These are phyloP conservation scores for Clarias laeviceps DNA, from an alignment of 2,797 vertebrate species.

Conservation along the genomic window DNA sequence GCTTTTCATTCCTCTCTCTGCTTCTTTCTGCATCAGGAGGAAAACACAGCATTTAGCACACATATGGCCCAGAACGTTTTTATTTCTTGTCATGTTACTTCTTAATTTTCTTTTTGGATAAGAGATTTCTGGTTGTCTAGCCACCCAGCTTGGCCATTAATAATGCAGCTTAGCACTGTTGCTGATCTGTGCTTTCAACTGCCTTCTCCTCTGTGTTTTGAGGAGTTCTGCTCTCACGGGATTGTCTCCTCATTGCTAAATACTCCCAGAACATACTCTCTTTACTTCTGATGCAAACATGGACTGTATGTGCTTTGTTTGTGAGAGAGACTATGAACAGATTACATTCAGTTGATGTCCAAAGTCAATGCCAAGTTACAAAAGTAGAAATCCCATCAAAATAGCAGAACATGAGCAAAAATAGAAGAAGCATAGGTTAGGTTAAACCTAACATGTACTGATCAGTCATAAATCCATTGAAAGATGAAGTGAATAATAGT, in stretches of 20 bases:
- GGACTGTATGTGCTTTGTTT: neutral
- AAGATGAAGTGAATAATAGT: too few species aligned
- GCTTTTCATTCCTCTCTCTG: constrained; percentile 55
- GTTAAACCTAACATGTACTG: too few species aligned
- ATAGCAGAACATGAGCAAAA: too few species aligned
- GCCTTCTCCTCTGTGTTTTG: constrained; percentile 54
- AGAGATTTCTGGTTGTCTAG: neutral
- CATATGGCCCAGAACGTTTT: neutral
- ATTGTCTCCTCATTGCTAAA: constrained; percentile 63
- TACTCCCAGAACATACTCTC: constrained; percentile 62
- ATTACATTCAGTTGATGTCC: neutral
- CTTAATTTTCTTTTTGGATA: constrained; percentile 9
- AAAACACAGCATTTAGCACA: constrained; percentile 22
- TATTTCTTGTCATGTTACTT: neutral
- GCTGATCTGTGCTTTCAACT: constrained; percentile 15
- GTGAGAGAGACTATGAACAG: neutral
- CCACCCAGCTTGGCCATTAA: constrained; percentile 46
- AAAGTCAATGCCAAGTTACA: neutral
- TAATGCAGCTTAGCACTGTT: constrained; percentile 40
- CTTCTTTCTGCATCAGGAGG: constrained; percentile 18
- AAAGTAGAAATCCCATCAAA: neutral
- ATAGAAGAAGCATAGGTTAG: too few species aligned
- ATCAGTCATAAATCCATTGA: too few species aligned
- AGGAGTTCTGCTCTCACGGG: constrained; percentile 60
- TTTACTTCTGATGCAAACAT: constrained; percentile 59